Percentiles rank a stretch among this genome's conserved stretches.
These are phyloP conservation scores for Laterallus jamaicensis DNA, from an alignment of 2,113 vertebrate genomes.

Conservation along the genomic window DNA sequence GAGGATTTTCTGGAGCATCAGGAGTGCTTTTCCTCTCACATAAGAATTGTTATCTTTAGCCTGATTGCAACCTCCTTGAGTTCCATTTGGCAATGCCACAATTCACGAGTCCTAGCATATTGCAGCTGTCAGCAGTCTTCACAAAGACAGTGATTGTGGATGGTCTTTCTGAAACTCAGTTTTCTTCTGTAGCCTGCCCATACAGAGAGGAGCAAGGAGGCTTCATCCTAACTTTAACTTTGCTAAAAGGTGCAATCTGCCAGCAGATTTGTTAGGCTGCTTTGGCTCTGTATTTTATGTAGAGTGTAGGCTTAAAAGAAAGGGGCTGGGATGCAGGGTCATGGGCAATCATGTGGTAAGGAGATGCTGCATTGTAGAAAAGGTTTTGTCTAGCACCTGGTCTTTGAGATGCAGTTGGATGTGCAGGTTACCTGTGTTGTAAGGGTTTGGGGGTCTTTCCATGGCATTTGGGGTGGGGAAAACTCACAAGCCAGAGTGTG, in stretches of 20 bases:
- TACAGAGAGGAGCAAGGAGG: background rate
- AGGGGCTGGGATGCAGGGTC: background rate
- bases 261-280: background rate
- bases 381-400: background rate
- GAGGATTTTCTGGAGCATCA: background rate
- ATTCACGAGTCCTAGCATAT: background rate
- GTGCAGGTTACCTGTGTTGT: background rate
- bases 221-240: background rate
- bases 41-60: background rate
- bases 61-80: background rate
- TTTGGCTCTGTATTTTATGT: background rate
- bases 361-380: background rate
- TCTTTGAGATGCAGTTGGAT: background rate
- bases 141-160: background rate
- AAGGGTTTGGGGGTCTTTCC: background rate
- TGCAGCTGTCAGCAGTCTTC: background rate
- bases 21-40: background rate
- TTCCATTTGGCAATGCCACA: background rate
- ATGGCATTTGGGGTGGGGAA: background rate
- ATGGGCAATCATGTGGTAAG: rapidly evolving
- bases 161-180: background rate
- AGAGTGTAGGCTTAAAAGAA: background rate
- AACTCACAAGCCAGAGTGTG: background rate
- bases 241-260: background rate
- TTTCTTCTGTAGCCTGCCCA: background rate